Conservation (phyloP, 2,888 invertebrate genomes). For the Silvanus unidentatus region DNA sequence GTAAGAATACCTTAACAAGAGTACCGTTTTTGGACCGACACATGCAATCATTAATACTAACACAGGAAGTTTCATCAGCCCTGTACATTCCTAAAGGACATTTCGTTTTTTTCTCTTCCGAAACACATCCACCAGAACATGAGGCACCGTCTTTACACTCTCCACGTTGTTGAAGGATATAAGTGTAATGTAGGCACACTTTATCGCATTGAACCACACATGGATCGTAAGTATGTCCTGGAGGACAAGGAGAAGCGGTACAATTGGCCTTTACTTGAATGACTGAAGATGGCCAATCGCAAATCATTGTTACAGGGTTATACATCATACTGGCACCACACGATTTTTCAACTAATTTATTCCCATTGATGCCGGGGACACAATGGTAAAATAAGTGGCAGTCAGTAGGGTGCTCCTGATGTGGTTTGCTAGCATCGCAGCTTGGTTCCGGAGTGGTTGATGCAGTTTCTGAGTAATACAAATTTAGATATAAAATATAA, state of each 20-base stretch:
- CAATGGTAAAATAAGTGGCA: constrained; percentile 70
- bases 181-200: constrained; percentile 62
- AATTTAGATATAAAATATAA: background rate
- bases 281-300: constrained; percentile 50
- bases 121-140: constrained; percentile 39
- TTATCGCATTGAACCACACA: constrained; percentile 70
- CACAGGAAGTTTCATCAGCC: constrained; percentile 69
- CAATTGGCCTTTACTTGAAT: constrained; percentile 57
- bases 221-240: constrained; percentile 55
- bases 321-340: constrained; percentile 62
- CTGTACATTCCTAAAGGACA: constrained; percentile 60
- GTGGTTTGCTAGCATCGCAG: constrained; percentile 50
- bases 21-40: constrained; percentile 62
- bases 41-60: constrained; percentile 66
- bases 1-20: constrained; percentile 54
- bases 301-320: constrained; percentile 56
- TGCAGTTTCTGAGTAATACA: constrained; percentile 5
- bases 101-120: constrained; percentile 25
- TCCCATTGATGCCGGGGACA: constrained; percentile 41
- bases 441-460: constrained; percentile 10
- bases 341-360: constrained; percentile 50
- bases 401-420: constrained; percentile 57
- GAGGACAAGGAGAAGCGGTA: constrained; percentile 30
- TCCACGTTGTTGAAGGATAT: constrained; percentile 42
- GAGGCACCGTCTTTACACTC: constrained; percentile 47